Evolutionary conservation across 2,113 vertebrate genomes (phyloP).

Genomic region (Hassar affinis): DNA sequence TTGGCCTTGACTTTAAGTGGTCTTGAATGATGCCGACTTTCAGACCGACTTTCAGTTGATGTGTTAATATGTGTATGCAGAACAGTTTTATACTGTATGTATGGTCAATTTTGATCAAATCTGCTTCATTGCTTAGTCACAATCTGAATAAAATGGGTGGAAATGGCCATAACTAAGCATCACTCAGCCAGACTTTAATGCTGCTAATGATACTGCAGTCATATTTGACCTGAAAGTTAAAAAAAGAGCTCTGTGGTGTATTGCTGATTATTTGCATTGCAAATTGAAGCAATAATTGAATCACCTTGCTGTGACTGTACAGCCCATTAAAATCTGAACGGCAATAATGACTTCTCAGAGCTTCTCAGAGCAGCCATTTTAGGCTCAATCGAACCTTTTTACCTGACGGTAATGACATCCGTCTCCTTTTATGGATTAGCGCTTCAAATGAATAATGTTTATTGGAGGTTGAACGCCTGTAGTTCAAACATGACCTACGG

Average conservation of each 20-base stretch:
- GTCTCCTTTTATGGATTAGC: background rate
- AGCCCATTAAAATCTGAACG: background rate
- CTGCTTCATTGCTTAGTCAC: background rate
- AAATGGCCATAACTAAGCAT: background rate
- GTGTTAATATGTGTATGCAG: too few species aligned
- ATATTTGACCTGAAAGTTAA: background rate
- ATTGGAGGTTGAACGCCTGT: slow-evolving; percentile 20
- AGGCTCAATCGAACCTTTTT: background rate
- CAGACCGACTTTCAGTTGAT: background rate
- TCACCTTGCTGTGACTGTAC: background rate
- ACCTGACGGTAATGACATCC: background rate
- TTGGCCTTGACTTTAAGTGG: background rate
- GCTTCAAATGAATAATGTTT: slow-evolving; percentile 24
- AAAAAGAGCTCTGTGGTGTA: background rate
- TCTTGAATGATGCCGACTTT: background rate
- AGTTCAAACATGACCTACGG: slow-evolving; percentile 35
- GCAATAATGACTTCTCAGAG: too few species aligned
- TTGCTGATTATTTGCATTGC: background rate
- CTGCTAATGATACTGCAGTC: background rate
- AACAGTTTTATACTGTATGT: background rate
- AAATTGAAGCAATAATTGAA: background rate
- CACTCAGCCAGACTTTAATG: background rate
- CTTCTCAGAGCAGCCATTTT: background rate
- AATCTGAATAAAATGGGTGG: background rate
- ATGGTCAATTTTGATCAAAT: background rate